Conservation (phyloP, 2,888 invertebrate genomes). For the Thymelicus sylvestris region DNA sequence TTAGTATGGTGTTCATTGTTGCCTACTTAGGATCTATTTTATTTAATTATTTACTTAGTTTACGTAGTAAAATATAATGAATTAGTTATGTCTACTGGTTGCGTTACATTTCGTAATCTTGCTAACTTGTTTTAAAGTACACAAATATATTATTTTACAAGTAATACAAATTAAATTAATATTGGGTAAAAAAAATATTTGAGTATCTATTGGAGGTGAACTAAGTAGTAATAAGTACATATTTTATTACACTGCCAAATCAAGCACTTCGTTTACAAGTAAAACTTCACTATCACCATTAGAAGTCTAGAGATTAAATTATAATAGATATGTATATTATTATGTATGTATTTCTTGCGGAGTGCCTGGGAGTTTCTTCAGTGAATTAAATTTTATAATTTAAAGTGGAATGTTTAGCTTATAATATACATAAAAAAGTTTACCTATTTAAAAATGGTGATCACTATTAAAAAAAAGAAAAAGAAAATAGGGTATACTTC, state of each 20-base stretch:
- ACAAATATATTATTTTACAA: no score
- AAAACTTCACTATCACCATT: conserved; percentile 3
- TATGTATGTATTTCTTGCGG: background rate
- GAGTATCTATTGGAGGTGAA: no score
- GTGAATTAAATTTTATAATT: background rate
- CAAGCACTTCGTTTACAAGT: conserved; percentile 12
- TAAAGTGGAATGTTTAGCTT: no score
- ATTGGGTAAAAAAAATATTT: no score
- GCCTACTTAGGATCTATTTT: background rate
- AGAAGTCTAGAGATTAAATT: conserved; percentile 13
- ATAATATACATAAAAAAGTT: no score
- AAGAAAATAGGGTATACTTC: no score
- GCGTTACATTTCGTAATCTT: background rate
- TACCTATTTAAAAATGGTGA: no score
- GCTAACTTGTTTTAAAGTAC: no score
- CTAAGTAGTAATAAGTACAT: background rate
- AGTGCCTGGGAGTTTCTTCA: no score
- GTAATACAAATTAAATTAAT: no score
- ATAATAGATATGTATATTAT: conserved; percentile 4
- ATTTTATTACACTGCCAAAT: conserved; percentile 19
- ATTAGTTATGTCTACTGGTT: background rate
- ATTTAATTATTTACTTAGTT: background rate
- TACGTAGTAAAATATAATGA: background rate
- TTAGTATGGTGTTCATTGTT: background rate
- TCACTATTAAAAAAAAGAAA: no score